phyloP scores from a whole-genome alignment of 2,888 invertebrate genomes.

The Palloptera scutellata region DNA sequence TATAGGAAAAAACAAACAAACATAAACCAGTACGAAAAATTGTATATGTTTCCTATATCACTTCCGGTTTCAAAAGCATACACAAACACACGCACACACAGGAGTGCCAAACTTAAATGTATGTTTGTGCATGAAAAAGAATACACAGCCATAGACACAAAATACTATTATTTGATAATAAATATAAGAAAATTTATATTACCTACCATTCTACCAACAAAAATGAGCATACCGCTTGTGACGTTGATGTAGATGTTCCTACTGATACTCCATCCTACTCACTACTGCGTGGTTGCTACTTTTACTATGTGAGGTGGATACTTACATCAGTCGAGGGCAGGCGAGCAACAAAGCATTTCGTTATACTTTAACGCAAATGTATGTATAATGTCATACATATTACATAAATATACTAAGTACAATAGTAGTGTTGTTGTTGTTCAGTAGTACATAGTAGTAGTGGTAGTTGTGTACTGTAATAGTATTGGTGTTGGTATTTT shows the following conservation, averaged over 20 bases:
- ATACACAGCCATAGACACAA: conserved; percentile 9
- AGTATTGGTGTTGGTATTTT: too few relatives aligned
- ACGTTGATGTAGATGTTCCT: background rate
- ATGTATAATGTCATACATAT: too few relatives aligned
- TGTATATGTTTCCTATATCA: background rate
- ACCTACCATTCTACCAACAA: conserved; percentile 10
- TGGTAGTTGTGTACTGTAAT: too few relatives aligned
- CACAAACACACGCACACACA: conserved; percentile 4
- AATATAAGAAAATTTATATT: conserved; percentile 27
- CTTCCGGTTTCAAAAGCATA: background rate
- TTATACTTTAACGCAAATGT: too few relatives aligned
- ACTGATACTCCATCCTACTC: too few relatives aligned
- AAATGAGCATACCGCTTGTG: background rate
- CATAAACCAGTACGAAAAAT: background rate
- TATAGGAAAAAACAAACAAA: background rate
- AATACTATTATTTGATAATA: conserved; percentile 27
- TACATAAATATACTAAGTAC: too few relatives aligned
- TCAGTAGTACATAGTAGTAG: too few relatives aligned
- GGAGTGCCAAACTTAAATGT: background rate
- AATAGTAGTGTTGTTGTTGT: too few relatives aligned
- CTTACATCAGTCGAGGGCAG: too few relatives aligned
- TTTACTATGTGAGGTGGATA: too few relatives aligned
- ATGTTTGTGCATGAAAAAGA: conserved; percentile 1
- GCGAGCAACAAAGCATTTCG: too few relatives aligned
- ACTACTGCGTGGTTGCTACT: too few relatives aligned